Evolutionary conservation across 2,113 vertebrate genomes (phyloP).

Genomic region (Pseudorectes ferrugineus): DNA sequence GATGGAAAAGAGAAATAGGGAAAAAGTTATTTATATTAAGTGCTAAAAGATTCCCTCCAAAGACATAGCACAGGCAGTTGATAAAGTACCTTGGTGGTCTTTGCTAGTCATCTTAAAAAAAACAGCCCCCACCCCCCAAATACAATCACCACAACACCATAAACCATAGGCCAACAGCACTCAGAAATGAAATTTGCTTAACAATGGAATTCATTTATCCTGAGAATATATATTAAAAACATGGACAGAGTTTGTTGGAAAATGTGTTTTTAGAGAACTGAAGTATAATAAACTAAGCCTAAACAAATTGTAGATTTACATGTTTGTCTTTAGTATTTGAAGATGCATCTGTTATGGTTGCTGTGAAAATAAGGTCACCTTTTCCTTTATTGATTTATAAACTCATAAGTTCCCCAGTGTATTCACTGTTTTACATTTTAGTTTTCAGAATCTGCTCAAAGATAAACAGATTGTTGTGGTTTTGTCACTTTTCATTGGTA

Average conservation of each 20-base stretch:
- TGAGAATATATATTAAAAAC: not conserved
- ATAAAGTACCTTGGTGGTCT: not conserved
- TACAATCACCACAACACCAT: not conserved
- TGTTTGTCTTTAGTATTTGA: not conserved
- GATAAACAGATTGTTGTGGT: accelerated
- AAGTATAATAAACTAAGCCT: not conserved
- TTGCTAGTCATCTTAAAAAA: not conserved
- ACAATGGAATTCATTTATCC: not conserved
- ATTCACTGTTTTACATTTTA: not conserved
- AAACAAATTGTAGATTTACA: not conserved
- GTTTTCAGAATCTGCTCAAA: not conserved
- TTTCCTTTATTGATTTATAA: not conserved
- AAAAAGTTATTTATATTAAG: not conserved
- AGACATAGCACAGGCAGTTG: not conserved
- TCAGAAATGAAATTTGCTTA: not conserved
- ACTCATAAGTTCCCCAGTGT: not conserved
- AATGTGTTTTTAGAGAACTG: not conserved
- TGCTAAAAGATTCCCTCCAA: not conserved
- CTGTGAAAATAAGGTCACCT: not conserved
- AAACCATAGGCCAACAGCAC: not conserved
- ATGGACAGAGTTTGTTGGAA: not conserved
- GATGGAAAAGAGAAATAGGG: not conserved
- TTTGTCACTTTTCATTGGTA: not conserved
- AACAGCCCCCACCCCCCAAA: accelerated
- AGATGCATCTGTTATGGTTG: not conserved